Evolutionary conservation across 2,113 vertebrate genomes (phyloP).

Genomic region (Sturnira hondurensis): DNA sequence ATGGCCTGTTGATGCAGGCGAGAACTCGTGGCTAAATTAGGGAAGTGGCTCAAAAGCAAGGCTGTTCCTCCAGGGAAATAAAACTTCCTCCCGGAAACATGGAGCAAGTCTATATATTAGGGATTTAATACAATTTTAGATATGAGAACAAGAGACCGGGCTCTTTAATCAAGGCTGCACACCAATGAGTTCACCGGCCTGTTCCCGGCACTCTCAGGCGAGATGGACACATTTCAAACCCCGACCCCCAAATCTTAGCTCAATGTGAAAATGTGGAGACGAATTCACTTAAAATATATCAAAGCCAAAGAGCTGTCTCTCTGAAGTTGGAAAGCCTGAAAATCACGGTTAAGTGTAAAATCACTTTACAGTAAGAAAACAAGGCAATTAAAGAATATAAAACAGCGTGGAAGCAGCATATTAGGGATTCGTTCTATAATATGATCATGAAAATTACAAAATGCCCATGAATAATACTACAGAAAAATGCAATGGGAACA

Average conservation of each 20-base stretch:
- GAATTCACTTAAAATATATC: background rate
- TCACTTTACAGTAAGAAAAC: background rate
- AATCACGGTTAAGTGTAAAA: background rate
- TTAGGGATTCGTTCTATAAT: background rate
- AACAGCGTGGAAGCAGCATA: background rate
- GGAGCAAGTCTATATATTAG: background rate
- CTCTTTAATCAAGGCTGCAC: background rate
- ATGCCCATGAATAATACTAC: background rate
- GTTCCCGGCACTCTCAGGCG: background rate
- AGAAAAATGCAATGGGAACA: background rate
- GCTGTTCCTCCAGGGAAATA: constrained; percentile 4
- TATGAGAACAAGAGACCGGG: background rate
- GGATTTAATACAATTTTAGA: background rate
- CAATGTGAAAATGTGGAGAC: background rate
- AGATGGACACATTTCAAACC: background rate
- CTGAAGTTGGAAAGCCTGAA: background rate
- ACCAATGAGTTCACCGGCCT: background rate
- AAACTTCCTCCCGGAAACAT: background rate
- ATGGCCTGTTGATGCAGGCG: background rate
- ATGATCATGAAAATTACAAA: background rate
- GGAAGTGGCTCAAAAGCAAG: background rate
- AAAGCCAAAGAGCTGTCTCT: background rate
- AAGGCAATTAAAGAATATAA: background rate
- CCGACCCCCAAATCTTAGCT: background rate
- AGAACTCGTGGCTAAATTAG: background rate